These are phyloP conservation scores for Lasiurus cinereus DNA, from an alignment of 2,113 vertebrate species.

Conservation along the genomic window DNA sequence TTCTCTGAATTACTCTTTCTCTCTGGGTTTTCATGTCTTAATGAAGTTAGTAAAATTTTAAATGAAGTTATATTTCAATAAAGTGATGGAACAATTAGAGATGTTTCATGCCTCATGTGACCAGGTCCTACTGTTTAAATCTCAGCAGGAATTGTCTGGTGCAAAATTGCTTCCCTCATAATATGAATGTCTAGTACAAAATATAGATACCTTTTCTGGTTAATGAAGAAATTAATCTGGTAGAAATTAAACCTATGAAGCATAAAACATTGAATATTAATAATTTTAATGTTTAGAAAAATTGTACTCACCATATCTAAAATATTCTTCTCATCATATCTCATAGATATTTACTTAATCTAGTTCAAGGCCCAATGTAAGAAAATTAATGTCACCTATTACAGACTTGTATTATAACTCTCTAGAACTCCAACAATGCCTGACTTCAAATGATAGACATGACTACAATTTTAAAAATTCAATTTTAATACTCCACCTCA, in stretches of 20 bases:
- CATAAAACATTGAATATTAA: neutral
- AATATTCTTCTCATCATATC: neutral
- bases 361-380: neutral
- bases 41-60: slow-evolving; percentile 63
- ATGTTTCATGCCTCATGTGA: slow-evolving; percentile 10
- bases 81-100: slow-evolving; percentile 59
- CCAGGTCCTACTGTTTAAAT: slow-evolving; percentile 53
- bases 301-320: neutral
- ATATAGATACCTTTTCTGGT: neutral
- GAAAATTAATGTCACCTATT: neutral
- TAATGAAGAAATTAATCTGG: slow-evolving; percentile 40
- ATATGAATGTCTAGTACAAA: slow-evolving; percentile 49
- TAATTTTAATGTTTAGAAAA: neutral
- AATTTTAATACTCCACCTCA: neutral
- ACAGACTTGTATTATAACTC: neutral
- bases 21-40: slow-evolving; percentile 43
- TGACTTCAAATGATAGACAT: slow-evolving; percentile 20
- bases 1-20: slow-evolving; percentile 30
- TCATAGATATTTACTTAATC: slow-evolving; percentile 40
- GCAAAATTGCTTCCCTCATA: slow-evolving; percentile 14
- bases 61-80: slow-evolving; percentile 64
- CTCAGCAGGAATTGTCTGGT: neutral
- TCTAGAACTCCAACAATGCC: neutral
- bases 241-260: slow-evolving; percentile 46
- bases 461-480: neutral